Conservation (phyloP, 2,888 invertebrate genomes). For the Rutpela maculata region DNA sequence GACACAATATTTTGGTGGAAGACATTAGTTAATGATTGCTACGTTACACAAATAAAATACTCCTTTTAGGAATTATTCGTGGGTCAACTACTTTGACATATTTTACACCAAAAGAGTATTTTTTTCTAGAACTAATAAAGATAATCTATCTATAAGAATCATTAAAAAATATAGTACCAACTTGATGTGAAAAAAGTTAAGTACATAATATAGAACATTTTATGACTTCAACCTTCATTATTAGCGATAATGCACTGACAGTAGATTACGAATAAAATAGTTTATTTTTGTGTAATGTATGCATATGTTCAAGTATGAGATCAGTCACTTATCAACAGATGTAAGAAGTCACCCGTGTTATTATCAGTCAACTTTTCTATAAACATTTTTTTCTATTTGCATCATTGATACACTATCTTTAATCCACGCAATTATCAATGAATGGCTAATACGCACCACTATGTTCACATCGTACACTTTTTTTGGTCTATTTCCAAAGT, state of each 20-base stretch:
- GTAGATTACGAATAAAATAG: not conserved
- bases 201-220: not conserved
- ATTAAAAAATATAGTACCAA: not conserved
- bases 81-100: no score
- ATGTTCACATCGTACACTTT: not conserved
- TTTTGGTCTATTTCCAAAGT: constrained; percentile 27
- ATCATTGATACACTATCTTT: constrained; percentile 34
- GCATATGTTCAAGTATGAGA: constrained; percentile 4
- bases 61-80: no score
- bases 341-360: constrained; percentile 43
- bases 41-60: no score
- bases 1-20: no score
- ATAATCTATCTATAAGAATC: not conserved
- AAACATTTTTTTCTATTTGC: constrained; percentile 36
- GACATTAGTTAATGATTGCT: no score
- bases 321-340: constrained; percentile 35
- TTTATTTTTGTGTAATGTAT: constrained; percentile 4
- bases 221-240: not conserved
- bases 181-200: not conserved
- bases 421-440: constrained; percentile 34
- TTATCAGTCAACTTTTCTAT: constrained; percentile 41
- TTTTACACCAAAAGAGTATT: no score
- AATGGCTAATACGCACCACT: constrained; percentile 33
- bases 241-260: not conserved
- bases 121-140: no score